Percentiles rank a stretch among this genome's conserved stretches.
phyloP scores from a whole-genome alignment of 2,113 vertebrate species.

The Percopsis transmontana region DNA sequence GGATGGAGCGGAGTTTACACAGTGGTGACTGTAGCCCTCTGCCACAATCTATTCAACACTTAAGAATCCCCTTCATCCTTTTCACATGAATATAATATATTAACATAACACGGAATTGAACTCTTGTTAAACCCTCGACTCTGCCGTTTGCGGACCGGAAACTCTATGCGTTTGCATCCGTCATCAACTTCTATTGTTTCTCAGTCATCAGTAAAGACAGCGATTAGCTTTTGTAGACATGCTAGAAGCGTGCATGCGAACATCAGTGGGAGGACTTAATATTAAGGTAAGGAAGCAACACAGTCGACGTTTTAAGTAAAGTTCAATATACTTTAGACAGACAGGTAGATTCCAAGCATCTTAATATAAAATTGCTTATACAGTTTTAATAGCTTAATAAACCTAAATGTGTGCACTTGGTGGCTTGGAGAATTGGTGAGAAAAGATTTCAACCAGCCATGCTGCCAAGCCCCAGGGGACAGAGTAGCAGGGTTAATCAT shows the following conservation, averaged over 20 bases:
- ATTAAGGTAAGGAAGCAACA: no score
- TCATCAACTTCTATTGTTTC: no score
- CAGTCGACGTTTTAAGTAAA: not conserved
- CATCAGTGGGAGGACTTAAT: no score
- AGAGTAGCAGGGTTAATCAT: constrained; percentile 80
- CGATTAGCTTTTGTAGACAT: no score
- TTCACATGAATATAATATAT: not conserved
- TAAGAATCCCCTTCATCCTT: constrained; percentile 7
- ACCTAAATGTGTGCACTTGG: constrained; percentile 63
- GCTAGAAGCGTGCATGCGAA: no score
- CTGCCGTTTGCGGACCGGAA: no score
- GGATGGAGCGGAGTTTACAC: constrained; percentile 17
- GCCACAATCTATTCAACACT: constrained; percentile 50
- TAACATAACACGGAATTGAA: no score
- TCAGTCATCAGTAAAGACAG: no score
- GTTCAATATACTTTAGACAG: no score
- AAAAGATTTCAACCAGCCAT: constrained; percentile 70
- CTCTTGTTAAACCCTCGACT: no score
- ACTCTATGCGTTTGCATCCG: no score
- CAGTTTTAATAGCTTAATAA: constrained; percentile 53
- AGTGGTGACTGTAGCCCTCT: constrained; percentile 63
- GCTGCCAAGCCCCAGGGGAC: constrained; percentile 67
- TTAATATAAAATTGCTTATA: constrained; percentile 47
- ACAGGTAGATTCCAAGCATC: not conserved
- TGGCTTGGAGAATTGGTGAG: constrained; percentile 63